phyloP scores from a whole-genome alignment of 1,140 invertebrate species.

The Drosophila willistoni region DNA sequence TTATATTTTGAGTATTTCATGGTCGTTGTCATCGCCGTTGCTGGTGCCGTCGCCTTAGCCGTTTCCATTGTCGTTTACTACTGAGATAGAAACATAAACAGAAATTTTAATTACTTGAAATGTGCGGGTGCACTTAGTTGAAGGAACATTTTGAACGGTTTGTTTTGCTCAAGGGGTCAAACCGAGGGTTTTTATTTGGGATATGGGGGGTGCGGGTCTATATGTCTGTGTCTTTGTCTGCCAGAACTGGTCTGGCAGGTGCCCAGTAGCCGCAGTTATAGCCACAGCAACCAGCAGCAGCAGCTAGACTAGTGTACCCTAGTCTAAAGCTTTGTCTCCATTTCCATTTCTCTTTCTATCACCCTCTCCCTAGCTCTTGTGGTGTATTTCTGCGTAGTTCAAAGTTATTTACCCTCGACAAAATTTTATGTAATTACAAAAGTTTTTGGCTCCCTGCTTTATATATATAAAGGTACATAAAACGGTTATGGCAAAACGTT shows the following conservation, averaged over 20 bases:
- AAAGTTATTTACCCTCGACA: slow-evolving; percentile 77
- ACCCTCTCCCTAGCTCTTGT: slow-evolving; percentile 17
- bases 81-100: slow-evolving; percentile 65
- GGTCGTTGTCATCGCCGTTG: slow-evolving; percentile 31
- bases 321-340: background rate
- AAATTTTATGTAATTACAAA: slow-evolving; percentile 80
- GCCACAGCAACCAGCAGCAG: slow-evolving; percentile 17
- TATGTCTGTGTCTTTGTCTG: background rate
- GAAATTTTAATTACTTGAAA: slow-evolving; percentile 80
- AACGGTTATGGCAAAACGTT: slow-evolving; percentile 72
- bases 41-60: background rate
- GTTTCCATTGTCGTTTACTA: background rate
- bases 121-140: slow-evolving; percentile 77
- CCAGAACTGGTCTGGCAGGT: slow-evolving; percentile 52
- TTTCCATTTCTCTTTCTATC: background rate
- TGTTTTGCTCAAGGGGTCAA: slow-evolving; percentile 50
- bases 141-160: slow-evolving; percentile 32
- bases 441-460: slow-evolving; percentile 64
- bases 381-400: slow-evolving; percentile 48
- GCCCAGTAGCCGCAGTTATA: slow-evolving; percentile 51
- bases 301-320: background rate
- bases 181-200: background rate
- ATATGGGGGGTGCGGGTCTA: background rate
- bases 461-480: slow-evolving; percentile 44
- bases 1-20: slow-evolving; percentile 62